Evolutionary conservation across 2,797 vertebrate species (phyloP).

Genomic region (Sebastes minor): DNA sequence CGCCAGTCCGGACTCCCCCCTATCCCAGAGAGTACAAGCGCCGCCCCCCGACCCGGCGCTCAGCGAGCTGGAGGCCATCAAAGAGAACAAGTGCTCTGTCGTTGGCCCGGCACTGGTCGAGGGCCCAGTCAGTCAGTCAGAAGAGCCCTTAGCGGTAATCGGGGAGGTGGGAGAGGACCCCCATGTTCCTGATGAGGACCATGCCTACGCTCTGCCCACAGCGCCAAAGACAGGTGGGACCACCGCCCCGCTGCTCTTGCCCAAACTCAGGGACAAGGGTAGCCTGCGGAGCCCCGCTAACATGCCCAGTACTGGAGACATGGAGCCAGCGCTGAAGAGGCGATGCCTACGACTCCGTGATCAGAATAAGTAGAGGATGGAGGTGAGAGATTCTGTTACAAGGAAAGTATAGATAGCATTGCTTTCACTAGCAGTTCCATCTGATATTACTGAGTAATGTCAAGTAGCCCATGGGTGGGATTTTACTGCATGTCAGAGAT

Average conservation of each 20-base stretch:
- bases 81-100: conserved; percentile 91
- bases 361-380: conserved; percentile 92
- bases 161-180: conserved; percentile 80
- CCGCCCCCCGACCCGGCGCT: conserved; percentile 50
- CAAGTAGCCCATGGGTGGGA: not conserved
- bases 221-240: conserved; percentile 91
- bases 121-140: conserved; percentile 83
- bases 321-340: conserved; percentile 95
- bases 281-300: conserved; percentile 85
- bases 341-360: conserved; percentile 97
- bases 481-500: not conserved
- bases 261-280: conserved; percentile 83
- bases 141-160: conserved; percentile 85
- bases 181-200: conserved; percentile 87
- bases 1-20: conserved; percentile 78
- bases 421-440: conserved; percentile 3
- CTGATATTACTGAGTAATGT: not conserved
- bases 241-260: conserved; percentile 75
- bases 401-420: conserved; percentile 4
- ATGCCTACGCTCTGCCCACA: conserved; percentile 93
- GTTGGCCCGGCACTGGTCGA: conserved; percentile 78
- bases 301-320: conserved; percentile 86
- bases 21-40: conserved; percentile 61
- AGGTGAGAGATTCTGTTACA: conserved; percentile 63
- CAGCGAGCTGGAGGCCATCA: conserved; percentile 87